Base-by-base conservation (phyloP, 2,888 invertebrate species). In the Dendrolimus pini region DNA sequence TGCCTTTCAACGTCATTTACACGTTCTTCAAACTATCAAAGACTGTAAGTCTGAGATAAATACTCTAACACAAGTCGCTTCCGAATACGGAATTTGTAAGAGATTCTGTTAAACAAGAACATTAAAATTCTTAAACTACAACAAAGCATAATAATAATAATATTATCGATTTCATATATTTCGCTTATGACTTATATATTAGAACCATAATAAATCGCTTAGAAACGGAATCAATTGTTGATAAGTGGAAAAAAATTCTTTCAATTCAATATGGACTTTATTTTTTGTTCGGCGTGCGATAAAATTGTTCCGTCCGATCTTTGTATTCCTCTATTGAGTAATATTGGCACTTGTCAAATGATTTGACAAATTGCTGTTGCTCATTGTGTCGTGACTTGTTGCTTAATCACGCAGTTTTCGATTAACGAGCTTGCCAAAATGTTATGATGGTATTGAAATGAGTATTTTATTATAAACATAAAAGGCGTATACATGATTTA, bases 201-300 rank as follows among this genome's bases (percentile, higher is more conserved):
- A 30, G 3, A 30, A 30, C 47, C 56, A 54, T n/a, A 59, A 59
- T 57, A 54, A 56, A 53, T 61, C 58, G 62, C 61, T 55, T 67
- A 59, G 70, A 67, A 66, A 71, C 65, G 59, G 62, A 68, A 65
- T 64, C 61, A 61, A 67, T 68, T 66, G 58, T 58, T 54, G 41
- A 18, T 54, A 47, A 47, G 47, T 12, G 47, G 3, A 47, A 47
- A 47, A 47, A 47, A 47, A 47, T 9, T 47, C 9, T 6, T 47
- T 47, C 47, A 47, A 47, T 47, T 47, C 12, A 47, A 47, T 47
- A 47, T 47, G 47, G 12, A 47, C 10, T 47, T 47, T 47, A 47
- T 47, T 47, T 9, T 47, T 47, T 47, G 47, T 47, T 47, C 9
- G 47, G 9, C 47, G 47, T 12, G 47, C 10, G 9, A 10, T 47